A percentile compares a stretch with the other conserved stretches of the same genome.
Conservation (phyloP, 1,140 invertebrate genomes). For the Bombus fervidus region DNA sequence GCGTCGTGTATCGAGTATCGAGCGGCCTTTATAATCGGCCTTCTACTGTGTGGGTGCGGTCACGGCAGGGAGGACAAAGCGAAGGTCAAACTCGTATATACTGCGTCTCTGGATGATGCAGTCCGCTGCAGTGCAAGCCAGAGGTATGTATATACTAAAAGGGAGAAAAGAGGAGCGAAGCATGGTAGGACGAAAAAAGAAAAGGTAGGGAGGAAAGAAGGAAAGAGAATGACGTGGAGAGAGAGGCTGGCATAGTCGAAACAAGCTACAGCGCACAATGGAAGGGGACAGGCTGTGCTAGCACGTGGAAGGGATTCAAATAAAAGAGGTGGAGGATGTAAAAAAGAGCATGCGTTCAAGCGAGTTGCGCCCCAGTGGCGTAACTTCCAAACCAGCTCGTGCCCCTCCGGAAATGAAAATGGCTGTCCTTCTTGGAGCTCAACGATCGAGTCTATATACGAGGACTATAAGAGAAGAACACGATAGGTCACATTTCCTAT, state of each 20-base stretch:
- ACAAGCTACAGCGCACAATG: conserved; percentile 30
- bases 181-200: not conserved
- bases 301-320: conserved; percentile 21
- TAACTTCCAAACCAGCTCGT: conserved; percentile 14
- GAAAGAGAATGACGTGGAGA: not conserved
- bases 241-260: conserved; percentile 20
- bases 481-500: not conserved
- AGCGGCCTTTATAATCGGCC: conserved; percentile 53
- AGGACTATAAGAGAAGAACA: not conserved
- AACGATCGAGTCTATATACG: not conserved
- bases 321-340: conserved; percentile 48
- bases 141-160: not conserved
- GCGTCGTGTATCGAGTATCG: conserved; percentile 44
- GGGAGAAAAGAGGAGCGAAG: not conserved
- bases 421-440: not conserved
- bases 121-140: conserved; percentile 34
- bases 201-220: conserved; percentile 11
- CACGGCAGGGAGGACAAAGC: conserved; percentile 60
- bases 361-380: conserved; percentile 30
- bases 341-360: conserved; percentile 23
- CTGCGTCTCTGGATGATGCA: conserved; percentile 60
- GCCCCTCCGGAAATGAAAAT: conserved; percentile 27
- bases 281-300: not conserved
- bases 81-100: conserved; percentile 70
- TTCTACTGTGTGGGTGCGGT: conserved; percentile 65